Conservation (phyloP, 1,140 invertebrate genomes). For the Scaptomyza pallida region DNA sequence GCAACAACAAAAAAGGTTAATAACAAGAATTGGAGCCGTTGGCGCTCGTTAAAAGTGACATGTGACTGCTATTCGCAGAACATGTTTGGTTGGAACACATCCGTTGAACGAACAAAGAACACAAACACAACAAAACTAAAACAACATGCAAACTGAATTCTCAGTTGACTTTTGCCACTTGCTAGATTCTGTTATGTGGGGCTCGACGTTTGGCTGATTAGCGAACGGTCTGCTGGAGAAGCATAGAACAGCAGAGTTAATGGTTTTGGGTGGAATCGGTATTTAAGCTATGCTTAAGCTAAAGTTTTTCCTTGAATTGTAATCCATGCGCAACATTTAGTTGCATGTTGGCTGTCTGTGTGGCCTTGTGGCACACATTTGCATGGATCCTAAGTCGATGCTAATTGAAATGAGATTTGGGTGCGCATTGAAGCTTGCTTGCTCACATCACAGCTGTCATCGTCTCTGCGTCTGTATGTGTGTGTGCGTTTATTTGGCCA, state of each 20-base stretch:
- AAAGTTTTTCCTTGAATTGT: slow-evolving; percentile 37
- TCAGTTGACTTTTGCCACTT: slow-evolving; percentile 19
- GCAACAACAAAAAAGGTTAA: slow-evolving; percentile 14
- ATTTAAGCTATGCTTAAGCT: slow-evolving; percentile 20
- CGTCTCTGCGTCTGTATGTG: too few relatives aligned
- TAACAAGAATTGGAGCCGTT: slow-evolving; percentile 3
- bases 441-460: slow-evolving; percentile 6
- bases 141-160: slow-evolving; percentile 39
- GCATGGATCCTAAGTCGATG: slow-evolving; percentile 20
- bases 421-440: slow-evolving; percentile 6
- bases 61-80: slow-evolving; percentile 58
- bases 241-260: slow-evolving; percentile 33
- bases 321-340: slow-evolving; percentile 19
- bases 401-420: slow-evolving; percentile 51
- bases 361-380: slow-evolving; percentile 16
- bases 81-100: slow-evolving; percentile 59
- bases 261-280: slow-evolving; percentile 32
- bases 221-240: slow-evolving; percentile 65
- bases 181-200: slow-evolving; percentile 3
- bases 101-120: slow-evolving; percentile 66
- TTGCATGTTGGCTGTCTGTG: slow-evolving; percentile 1
- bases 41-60: slow-evolving; percentile 52
- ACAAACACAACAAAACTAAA: not conserved
- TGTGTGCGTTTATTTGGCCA: slow-evolving; percentile 14
- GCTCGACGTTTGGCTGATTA: slow-evolving; percentile 46